Evolutionary conservation across 2,888 invertebrate genomes (phyloP).

Genomic region (Dorcus hopei): DNA sequence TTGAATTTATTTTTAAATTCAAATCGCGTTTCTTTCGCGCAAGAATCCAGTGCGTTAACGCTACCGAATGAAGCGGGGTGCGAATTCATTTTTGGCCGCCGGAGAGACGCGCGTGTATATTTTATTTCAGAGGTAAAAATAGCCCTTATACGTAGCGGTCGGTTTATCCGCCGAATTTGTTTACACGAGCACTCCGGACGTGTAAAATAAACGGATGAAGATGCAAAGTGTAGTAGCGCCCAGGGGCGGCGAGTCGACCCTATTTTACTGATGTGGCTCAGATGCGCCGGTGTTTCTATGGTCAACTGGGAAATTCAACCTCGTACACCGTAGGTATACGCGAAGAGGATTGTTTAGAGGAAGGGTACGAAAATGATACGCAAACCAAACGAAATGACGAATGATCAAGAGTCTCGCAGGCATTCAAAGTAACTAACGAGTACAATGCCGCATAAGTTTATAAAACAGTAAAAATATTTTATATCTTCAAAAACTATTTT

Average conservation of each 20-base stretch:
- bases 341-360: too few species aligned
- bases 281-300: neutral
- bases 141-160: neutral
- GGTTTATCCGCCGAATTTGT: conserved; percentile 6
- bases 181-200: conserved; percentile 3
- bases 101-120: too few species aligned
- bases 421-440: too few species aligned
- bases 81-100: too few species aligned
- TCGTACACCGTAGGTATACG: neutral
- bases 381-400: neutral
- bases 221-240: neutral
- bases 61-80: too few species aligned
- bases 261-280: neutral
- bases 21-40: too few species aligned
- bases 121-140: neutral
- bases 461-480: too few species aligned
- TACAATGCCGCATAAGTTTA: too few species aligned
- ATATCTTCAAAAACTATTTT: too few species aligned
- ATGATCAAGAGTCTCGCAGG: neutral
- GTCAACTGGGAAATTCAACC: neutral
- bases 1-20: too few species aligned
- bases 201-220: conserved; percentile 8
- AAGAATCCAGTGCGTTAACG: too few species aligned
- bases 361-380: neutral
- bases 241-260: conserved; percentile 1